phyloP scores from a whole-genome alignment of 1,140 invertebrate species.

The Hetaerina americana region DNA sequence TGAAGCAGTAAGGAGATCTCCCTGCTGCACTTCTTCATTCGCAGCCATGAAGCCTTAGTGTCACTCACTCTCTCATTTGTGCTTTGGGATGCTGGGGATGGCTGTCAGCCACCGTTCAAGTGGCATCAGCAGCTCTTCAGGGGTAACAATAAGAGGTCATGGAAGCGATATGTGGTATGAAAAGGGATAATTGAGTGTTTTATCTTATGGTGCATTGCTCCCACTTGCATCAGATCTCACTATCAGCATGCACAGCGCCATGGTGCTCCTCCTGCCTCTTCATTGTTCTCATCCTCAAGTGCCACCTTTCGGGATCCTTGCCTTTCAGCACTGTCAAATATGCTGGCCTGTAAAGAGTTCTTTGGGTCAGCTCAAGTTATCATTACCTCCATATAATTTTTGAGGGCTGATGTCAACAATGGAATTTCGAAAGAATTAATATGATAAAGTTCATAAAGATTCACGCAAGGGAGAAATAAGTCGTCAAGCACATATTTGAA shows the following conservation, averaged over 20 bases:
- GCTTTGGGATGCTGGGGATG: too few relatives aligned
- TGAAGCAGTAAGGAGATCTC: background rate
- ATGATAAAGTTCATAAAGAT: background rate
- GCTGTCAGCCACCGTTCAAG: too few relatives aligned
- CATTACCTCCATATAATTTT: background rate
- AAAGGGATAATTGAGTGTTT: background rate
- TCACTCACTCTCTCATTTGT: too few relatives aligned
- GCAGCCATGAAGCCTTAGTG: background rate
- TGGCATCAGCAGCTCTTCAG: too few relatives aligned
- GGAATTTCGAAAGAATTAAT: background rate
- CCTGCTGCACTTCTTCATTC: background rate
- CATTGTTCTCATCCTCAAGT: background rate
- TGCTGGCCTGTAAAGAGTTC: constrained; percentile 6
- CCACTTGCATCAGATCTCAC: background rate
- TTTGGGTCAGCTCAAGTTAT: background rate
- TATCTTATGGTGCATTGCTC: background rate
- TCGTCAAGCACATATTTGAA: too few relatives aligned
- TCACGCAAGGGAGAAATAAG: too few relatives aligned
- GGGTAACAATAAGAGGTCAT: constrained; percentile 21
- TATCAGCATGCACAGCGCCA: background rate
- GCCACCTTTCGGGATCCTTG: background rate
- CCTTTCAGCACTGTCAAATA: constrained; percentile 8
- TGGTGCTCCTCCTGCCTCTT: background rate
- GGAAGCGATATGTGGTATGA: constrained; percentile 21
- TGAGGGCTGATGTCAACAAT: background rate